phyloP scores from a whole-genome alignment of 2,888 invertebrate genomes.

The Cataglyphis rosenhaueri region DNA sequence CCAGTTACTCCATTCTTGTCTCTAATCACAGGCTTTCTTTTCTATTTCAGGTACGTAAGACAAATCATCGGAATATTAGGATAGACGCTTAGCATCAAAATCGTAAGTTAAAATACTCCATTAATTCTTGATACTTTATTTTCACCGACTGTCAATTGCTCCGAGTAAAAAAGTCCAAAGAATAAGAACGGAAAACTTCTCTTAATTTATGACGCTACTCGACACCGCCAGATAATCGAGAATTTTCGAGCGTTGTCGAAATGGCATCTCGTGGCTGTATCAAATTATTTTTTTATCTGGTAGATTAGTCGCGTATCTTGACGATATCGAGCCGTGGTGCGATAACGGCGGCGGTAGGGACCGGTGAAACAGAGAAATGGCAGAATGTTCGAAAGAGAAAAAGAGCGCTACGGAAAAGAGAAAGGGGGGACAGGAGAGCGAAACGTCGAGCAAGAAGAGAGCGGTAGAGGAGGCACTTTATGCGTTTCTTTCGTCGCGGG shows the following conservation, averaged over 20 bases:
- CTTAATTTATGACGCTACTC: constrained; percentile 62
- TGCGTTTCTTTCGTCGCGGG: constrained; percentile 82
- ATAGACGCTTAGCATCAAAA: constrained; percentile 22
- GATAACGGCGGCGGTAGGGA: constrained; percentile 29
- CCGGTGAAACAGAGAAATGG: constrained; percentile 51
- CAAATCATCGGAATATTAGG: constrained; percentile 52
- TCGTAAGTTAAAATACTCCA: constrained; percentile 64
- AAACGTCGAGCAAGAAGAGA: constrained; percentile 55
- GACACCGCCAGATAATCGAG: constrained; percentile 57
- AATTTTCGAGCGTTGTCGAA: constrained; percentile 57
- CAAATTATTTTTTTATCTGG: constrained; percentile 64
- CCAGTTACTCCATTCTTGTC: not conserved
- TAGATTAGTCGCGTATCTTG: constrained; percentile 70
- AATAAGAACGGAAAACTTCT: constrained; percentile 55
- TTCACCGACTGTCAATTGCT: constrained; percentile 64
- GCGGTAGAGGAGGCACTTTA: constrained; percentile 75
- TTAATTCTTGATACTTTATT: constrained; percentile 59
- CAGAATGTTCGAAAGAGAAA: constrained; percentile 50
- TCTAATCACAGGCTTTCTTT: constrained; percentile 66
- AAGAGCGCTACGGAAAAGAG: constrained; percentile 55
- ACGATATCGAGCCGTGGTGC: constrained; percentile 69
- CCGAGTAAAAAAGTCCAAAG: constrained; percentile 47
- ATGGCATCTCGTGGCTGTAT: constrained; percentile 30
- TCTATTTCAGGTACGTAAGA: constrained; percentile 82
- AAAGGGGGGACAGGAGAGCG: constrained; percentile 54